Base-by-base conservation (phyloP, 2,888 invertebrate species). In the Helleia helle region DNA sequence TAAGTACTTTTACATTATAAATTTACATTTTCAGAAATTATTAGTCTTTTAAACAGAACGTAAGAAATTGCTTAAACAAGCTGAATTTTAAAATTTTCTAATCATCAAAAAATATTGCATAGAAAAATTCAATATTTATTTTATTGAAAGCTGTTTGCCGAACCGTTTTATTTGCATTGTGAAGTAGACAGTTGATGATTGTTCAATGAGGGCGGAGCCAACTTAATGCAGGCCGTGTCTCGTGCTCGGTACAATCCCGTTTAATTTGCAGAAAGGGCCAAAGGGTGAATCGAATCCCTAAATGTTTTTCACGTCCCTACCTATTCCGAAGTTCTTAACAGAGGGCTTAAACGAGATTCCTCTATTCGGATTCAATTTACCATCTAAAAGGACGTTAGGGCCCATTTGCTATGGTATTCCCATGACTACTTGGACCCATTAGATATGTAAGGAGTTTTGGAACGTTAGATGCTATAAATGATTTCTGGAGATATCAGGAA, bases 361-460 rank as follows among this genome's bases (percentile, higher is more conserved):
- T 62, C 72, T 59, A 70, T 79, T 74, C 63, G 64, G 65, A 79
- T 83, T 83, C 77, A 79, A 81, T 83, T 80, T 73, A 66, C 71
- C 67, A 68, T 67, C 68, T 68, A 72, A 75, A 70, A 69, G 71
- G 70, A 66, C 67, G 64, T 64, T 65, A 62, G 62, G 70, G 59
- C 60, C 66, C 71, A 70, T 73, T 75, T 71, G 61, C 59, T 59
- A 59, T 58, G 62, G 62, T 58, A 64, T 65, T 62, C 53, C 57
- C 47, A 50, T 50, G 51, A 53, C 54, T 48, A 43, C 42, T 46
- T 41, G 28, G 41, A 41, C 43, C 38, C 40, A 46, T 49, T 43
- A 40, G 36, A 37, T 13, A 28, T 30, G 5, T 11, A 25, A 31
- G 22, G 12, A 7, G 3, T 24, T n/a, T n/a, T 12, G 6, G n/a